phyloP scores from a whole-genome alignment of 2,888 invertebrate genomes.

The Meiosimyza platycephala region DNA sequence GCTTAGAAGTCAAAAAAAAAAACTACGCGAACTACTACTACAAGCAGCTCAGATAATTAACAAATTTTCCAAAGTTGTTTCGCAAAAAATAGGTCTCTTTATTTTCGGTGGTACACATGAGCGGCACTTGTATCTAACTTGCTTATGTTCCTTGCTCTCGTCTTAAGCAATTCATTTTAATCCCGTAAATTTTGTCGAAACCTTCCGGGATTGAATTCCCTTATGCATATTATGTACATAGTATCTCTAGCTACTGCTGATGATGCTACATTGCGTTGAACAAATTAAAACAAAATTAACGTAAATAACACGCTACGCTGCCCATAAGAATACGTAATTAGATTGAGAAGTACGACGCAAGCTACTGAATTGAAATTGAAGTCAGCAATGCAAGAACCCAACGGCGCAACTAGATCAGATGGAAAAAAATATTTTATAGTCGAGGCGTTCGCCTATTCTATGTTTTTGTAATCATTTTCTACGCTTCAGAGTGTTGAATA shows the following conservation, averaged over 20 bases:
- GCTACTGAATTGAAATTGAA: constrained; percentile 42
- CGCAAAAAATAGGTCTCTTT: too few species aligned
- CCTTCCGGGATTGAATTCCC: too few species aligned
- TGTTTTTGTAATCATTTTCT: constrained; percentile 1
- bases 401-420: constrained; percentile 33
- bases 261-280: not conserved
- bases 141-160: too few species aligned
- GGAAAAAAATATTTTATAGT: not conserved
- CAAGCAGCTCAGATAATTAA: too few species aligned
- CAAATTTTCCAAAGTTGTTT: too few species aligned
- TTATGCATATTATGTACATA: too few species aligned
- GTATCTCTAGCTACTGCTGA: not conserved
- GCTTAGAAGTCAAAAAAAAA: too few species aligned
- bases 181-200: too few species aligned
- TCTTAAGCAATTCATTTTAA: too few species aligned
- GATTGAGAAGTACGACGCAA: constrained; percentile 32
- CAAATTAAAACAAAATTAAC: constrained; percentile 27
- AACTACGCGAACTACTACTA: too few species aligned
- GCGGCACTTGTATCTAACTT: too few species aligned
- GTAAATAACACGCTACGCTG: constrained; percentile 43
- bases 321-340: constrained; percentile 29
- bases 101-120: too few species aligned
- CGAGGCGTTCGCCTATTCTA: constrained; percentile 9
- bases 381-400: constrained; percentile 8
- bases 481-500: not conserved